Evolutionary conservation across 2,888 invertebrate genomes (phyloP).

Genomic region (Napeogenes inachia): DNA sequence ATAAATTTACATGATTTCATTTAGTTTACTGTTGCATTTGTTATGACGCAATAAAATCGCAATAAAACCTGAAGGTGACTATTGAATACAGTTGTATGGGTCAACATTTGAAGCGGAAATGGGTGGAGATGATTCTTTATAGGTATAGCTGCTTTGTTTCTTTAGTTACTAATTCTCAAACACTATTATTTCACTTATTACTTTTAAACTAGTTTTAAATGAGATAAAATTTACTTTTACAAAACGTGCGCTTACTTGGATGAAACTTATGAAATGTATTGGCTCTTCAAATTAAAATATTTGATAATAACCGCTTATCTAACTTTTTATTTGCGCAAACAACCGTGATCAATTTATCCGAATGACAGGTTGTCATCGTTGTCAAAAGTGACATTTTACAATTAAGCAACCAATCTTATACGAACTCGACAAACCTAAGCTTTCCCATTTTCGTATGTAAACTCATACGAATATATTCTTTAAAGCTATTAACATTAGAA

Average conservation of each 20-base stretch:
- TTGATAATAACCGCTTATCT: slow-evolving; percentile 67
- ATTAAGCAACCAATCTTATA: slow-evolving; percentile 71
- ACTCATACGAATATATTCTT: slow-evolving; percentile 40
- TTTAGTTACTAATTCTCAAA: slow-evolving; percentile 21
- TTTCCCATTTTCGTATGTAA: slow-evolving; percentile 35
- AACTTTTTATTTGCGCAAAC: slow-evolving; percentile 70
- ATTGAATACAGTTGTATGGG: slow-evolving; percentile 61
- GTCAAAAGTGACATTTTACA: slow-evolving; percentile 72
- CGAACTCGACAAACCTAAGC: slow-evolving; percentile 56
- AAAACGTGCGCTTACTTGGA: slow-evolving; percentile 44
- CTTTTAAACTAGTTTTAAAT: slow-evolving; percentile 8
- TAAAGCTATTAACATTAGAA: slow-evolving; percentile 35
- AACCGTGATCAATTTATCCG: slow-evolving; percentile 72
- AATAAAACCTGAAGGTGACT: slow-evolving; percentile 63
- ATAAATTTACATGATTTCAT: background rate
- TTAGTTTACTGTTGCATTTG: background rate
- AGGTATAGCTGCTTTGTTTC: slow-evolving; percentile 28
- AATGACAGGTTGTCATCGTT: slow-evolving; percentile 69
- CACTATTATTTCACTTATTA: slow-evolving; percentile 1
- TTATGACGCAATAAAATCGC: slow-evolving; percentile 28
- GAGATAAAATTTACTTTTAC: slow-evolving; percentile 32
- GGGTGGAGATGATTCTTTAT: slow-evolving; percentile 60
- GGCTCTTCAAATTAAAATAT: slow-evolving; percentile 64
- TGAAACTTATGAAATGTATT: slow-evolving; percentile 37
- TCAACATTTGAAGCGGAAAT: slow-evolving; percentile 57